These are phyloP conservation scores for Avahi laniger DNA, from an alignment of 2,797 vertebrate species.

Conservation along the genomic window DNA sequence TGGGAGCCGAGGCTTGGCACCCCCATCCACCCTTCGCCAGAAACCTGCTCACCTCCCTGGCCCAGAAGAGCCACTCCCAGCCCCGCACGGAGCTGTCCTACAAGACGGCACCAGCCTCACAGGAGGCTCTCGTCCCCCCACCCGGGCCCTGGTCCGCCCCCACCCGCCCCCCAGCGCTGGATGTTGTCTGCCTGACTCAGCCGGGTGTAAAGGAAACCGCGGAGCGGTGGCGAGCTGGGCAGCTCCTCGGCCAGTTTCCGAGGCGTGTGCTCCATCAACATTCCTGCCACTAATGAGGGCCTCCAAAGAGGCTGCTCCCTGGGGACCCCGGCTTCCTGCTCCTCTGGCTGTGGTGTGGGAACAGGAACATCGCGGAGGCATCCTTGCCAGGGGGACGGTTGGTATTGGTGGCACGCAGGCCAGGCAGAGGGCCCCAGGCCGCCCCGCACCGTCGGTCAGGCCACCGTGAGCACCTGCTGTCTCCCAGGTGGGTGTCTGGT, in stretches of 20 bases:
- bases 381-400: background rate
- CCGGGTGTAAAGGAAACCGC: background rate
- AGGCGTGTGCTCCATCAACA: background rate
- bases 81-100: background rate
- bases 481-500: rapidly evolving
- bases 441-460: rapidly evolving
- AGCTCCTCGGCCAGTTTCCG: background rate
- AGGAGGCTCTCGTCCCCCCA: rapidly evolving
- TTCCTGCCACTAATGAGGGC: background rate
- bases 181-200: background rate
- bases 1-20: background rate
- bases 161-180: background rate
- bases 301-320: background rate
- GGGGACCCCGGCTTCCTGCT: background rate
- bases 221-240: background rate
- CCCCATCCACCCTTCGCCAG: background rate
- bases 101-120: rapidly evolving
- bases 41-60: background rate
- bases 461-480: rapidly evolving
- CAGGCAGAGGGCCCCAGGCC: background rate
- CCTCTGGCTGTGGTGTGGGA: background rate
- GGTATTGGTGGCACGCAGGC: background rate
- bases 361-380: background rate
- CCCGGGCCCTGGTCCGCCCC: rapidly evolving
- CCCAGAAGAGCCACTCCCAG: background rate